Evolutionary conservation across 2,113 vertebrate species (phyloP).

Genomic region (Cairina moschata): DNA sequence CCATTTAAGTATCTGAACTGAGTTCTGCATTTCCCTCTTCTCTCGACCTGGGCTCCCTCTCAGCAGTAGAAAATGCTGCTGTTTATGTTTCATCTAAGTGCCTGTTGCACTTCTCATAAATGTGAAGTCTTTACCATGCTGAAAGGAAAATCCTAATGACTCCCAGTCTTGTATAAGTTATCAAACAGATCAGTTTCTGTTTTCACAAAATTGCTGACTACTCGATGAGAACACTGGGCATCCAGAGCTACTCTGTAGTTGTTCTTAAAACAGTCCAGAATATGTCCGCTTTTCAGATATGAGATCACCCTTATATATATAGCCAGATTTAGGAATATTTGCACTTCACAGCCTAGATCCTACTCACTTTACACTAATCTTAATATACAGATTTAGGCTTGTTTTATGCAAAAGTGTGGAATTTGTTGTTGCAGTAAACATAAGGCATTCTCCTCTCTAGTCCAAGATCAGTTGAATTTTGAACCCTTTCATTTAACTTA

Average conservation of each 20-base stretch:
- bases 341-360: neutral
- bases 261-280: neutral
- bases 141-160: neutral
- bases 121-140: neutral
- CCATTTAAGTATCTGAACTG: neutral
- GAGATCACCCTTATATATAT: neutral
- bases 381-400: neutral
- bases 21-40: neutral
- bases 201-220: neutral
- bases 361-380: neutral
- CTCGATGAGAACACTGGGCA: neutral
- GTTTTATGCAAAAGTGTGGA: neutral
- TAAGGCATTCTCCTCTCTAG: neutral
- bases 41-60: neutral
- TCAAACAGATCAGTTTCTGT: neutral
- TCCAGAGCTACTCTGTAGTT: neutral
- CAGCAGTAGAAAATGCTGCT: fast-evolving
- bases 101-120: neutral
- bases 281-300: neutral
- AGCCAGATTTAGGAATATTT: neutral
- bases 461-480: neutral
- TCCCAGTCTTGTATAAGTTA: neutral
- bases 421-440: neutral
- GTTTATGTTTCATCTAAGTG: neutral
- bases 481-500: neutral